A percentile compares a stretch with the other conserved stretches of the same genome.
These are phyloP conservation scores for Gorsachius magnificus DNA, from an alignment of 2,797 vertebrate species.

Conservation along the genomic window DNA sequence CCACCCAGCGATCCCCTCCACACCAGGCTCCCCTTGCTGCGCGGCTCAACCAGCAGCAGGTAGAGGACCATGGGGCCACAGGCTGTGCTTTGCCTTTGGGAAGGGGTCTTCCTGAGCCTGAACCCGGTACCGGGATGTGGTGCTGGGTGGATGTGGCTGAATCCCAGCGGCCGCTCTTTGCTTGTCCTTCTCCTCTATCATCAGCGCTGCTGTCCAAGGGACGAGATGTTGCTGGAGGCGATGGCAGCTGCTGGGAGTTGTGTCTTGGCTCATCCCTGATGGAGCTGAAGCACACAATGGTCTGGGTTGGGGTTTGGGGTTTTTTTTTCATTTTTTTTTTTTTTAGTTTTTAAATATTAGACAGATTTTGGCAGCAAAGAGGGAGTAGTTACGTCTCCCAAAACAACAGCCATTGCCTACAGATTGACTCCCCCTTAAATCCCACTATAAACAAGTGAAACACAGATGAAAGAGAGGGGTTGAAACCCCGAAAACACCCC, in stretches of 20 bases:
- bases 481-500: background rate
- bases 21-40: background rate
- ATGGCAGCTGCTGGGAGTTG: constrained; percentile 39
- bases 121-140: background rate
- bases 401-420: background rate
- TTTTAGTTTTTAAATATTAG: constrained; percentile 26
- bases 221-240: constrained; percentile 11
- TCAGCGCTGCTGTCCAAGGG: background rate
- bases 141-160: background rate
- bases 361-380: background rate
- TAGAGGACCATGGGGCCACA: background rate
- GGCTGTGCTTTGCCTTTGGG: background rate
- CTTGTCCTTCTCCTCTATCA: background rate
- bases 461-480: background rate
- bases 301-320: background rate
- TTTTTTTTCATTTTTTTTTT: background rate
- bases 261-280: background rate
- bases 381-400: background rate
- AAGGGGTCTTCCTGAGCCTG: background rate
- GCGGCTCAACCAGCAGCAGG: background rate
- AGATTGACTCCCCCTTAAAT: background rate
- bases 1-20: constrained; percentile 62
- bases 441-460: background rate
- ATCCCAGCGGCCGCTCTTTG: background rate
- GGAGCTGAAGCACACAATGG: background rate